Base-by-base conservation (phyloP, 2,113 vertebrate species). In the Vanacampus margaritifer region DNA sequence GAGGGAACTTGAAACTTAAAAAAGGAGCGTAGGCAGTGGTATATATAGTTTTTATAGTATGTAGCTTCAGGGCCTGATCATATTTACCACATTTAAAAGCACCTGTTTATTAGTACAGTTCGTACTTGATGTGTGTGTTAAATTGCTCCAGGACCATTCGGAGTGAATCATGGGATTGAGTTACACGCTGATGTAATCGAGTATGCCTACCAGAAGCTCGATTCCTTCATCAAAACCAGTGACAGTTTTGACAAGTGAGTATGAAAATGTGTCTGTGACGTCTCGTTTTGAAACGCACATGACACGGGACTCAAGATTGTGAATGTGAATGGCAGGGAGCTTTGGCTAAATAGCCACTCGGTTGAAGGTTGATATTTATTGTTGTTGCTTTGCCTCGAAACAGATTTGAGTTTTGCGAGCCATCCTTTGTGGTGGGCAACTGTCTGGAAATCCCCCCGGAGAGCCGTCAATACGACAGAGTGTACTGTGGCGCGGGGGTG, bases 381-480 rank as follows among this genome's bases (percentile, higher is more conserved):
- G 19, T 26, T 6, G 3, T 16, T 16, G 16, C 13, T 7, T 14
- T 28, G 17, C 58, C n/a, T 54, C 8, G 32, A 32, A 64, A 57
- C 82, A 99, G 96, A 48, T 99, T 99, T 85, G 96, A 99, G 83
- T 97, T 99, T 79, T 99, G 97, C 35, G 97, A 98, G 86, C 97
- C 97, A 0, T 95, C 92, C 16, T 99, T 98, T 57, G 96, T 98
- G 62, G 91, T 82, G 28, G 97, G 96, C 1, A 99, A 99, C 79
- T 99, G 96, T 53, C 89, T 99, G 69, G 96, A 99, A 88, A 95
- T 99, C 26, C 93, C 95, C 48, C 92, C 93, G 0, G 96, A 96
- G 69, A 94, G 93, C 65, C 93, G 92, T 41, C 94, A 95, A 84
- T 99, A 99, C 13, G 96, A 99, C 79, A 81, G 97, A 23, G 96